Evolutionary conservation across 2,113 vertebrate species (phyloP).

Genomic region (Centropus bengalensis): DNA sequence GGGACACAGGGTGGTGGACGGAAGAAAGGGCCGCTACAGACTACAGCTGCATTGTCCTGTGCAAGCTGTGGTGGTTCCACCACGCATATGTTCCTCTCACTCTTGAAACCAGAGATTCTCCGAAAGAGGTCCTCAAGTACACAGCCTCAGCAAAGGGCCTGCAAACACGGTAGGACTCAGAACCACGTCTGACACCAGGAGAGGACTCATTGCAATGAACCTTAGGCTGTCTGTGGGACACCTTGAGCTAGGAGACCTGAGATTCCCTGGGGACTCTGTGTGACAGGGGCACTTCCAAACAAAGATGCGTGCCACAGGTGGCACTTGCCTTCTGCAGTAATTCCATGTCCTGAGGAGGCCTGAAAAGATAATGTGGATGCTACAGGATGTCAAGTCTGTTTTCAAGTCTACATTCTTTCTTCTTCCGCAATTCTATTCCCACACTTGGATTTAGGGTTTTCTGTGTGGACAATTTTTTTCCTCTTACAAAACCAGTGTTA

Average conservation of each 20-base stretch:
- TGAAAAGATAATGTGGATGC: not conserved
- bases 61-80: not conserved
- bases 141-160: not conserved
- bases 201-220: not conserved
- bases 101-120: not conserved
- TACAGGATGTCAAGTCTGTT: not conserved
- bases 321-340: not conserved
- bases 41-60: not conserved
- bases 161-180: not conserved
- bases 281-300: fast-evolving
- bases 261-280: not conserved
- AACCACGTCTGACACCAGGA: not conserved
- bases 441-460: not conserved
- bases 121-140: not conserved
- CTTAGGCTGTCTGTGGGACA: not conserved
- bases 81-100: fast-evolving
- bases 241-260: not conserved
- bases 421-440: not conserved
- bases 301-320: not conserved
- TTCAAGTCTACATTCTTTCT: not conserved
- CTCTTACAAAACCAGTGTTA: not conserved
- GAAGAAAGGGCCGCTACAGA: not conserved
- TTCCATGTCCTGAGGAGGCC: not conserved
- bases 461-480: fast-evolving
- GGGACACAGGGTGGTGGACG: fast-evolving